Base-by-base conservation (phyloP, 2,797 vertebrate genomes). In the Threskiornis aethiopicus region DNA sequence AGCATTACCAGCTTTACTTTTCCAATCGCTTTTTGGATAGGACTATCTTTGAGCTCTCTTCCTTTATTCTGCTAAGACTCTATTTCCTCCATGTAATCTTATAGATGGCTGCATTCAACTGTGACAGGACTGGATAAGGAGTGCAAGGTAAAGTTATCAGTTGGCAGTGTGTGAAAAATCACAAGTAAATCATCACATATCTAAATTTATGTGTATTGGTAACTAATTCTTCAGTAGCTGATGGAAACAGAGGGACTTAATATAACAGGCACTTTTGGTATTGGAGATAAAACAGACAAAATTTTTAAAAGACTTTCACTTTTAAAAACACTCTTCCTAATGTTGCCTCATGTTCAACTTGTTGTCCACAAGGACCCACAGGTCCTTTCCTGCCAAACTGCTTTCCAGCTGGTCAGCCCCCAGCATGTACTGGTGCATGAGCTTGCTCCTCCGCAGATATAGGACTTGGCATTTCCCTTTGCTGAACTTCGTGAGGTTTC, bases 61-160 rank as follows among this genome's bases (percentile, higher is more conserved):
- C 59, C 80, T 96, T 93, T 94, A 73, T 82, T 97, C 90, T 91
- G 81, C 77, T 95, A 94, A 97, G 89, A 81, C 79, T 97, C 94
- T 82, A 87, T 97, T 98, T 98, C 96, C 94, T 96, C 42, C 95
- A 93, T 39, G 28, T 97, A 97, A 97, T 95, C 90, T 94, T 94
- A 75, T 17, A 96, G 94, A 96, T 96, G 89, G 90, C 91, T 92
- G 96, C 96, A 95, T 85, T 98, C 93, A 97, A 11, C 96, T 97
- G 96, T 97, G 96, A 97, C 96, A 95, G 84, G 65, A 92, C 39
- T 85, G 61, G 83, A 70, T 95, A 93, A 96, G 88, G 70, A 83
- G 24, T 69, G 49, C 85, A 97, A 97, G 90, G 96, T 97, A 93
- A 77, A 70, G n/a, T 91, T 97, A 96, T 94, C 66, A 93, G 51